Percentiles rank a stretch among this genome's conserved stretches.
These are phyloP conservation scores for Spinus olivaceus DNA, from an alignment of 2,797 vertebrate genomes.

Conservation along the genomic window DNA sequence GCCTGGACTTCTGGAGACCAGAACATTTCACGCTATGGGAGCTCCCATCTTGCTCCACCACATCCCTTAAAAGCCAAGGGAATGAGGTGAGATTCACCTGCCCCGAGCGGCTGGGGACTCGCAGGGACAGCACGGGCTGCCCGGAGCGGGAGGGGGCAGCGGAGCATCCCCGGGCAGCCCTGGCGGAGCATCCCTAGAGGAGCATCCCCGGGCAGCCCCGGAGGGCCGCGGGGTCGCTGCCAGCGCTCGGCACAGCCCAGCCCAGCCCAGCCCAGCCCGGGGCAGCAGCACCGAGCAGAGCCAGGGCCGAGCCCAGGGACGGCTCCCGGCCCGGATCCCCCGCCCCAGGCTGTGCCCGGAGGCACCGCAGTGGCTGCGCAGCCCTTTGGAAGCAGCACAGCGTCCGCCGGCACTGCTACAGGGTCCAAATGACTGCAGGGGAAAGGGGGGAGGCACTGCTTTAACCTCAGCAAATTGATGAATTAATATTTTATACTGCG, in stretches of 20 bases:
- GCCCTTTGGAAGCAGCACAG: accelerated
- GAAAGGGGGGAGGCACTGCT: background rate
- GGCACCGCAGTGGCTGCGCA: background rate
- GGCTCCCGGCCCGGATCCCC: background rate
- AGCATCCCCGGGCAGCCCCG: too few relatives aligned
- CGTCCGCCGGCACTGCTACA: accelerated
- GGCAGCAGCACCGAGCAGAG: background rate
- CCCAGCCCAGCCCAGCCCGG: too few relatives aligned
- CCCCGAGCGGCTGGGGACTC: accelerated
- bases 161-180: background rate
- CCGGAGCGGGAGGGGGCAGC: background rate
- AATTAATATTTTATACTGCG: background rate
- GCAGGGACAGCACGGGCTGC: accelerated
- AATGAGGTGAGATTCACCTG: accelerated
- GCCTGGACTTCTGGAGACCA: accelerated
- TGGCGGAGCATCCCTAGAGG: too few relatives aligned
- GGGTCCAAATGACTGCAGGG: background rate
- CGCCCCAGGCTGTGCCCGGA: background rate
- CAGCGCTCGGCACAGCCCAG: background rate
- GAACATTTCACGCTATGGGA: accelerated
- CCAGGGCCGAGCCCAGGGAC: background rate
- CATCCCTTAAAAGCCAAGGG: background rate
- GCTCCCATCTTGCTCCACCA: background rate
- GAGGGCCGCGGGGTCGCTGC: background rate
- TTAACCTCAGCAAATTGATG: background rate